phyloP scores from a whole-genome alignment of 2,797 vertebrate genomes.

The Sternarchorhynchus goeldii region DNA sequence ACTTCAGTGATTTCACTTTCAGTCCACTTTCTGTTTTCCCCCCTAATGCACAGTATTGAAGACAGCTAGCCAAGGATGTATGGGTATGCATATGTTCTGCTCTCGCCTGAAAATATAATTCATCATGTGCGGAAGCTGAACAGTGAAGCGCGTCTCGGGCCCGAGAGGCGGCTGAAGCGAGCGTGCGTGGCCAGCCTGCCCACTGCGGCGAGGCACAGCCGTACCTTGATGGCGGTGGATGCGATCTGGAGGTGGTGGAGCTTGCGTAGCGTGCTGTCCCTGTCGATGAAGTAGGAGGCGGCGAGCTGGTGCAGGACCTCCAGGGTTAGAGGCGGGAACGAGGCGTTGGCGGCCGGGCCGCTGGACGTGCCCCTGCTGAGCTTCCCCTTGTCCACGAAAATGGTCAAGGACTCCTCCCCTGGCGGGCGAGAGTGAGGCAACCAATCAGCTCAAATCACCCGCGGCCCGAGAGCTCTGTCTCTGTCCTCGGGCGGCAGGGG shows the following conservation, averaged over 20 bases:
- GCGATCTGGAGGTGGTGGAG: conserved; percentile 97
- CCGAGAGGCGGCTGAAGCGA: neutral
- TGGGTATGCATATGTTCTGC: conserved; percentile 6
- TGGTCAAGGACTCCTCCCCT: conserved; percentile 97
- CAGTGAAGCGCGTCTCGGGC: neutral
- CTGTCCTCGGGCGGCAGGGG: conserved; percentile 13
- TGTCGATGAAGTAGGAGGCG: conserved; percentile 96
- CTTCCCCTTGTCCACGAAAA: conserved; percentile 98
- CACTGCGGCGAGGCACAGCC: neutral
- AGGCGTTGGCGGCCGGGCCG: conserved; percentile 76
- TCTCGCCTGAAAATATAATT: conserved; percentile 19
- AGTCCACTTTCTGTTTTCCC: too few relatives aligned
- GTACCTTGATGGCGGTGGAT: conserved; percentile 92
- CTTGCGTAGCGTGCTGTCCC: conserved; percentile 89
- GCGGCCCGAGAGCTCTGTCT: conserved; percentile 29
- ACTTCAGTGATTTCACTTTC: neutral
- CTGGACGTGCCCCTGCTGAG: conserved; percentile 79
- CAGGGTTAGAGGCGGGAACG: conserved; percentile 78
- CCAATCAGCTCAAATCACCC: conserved; percentile 45
- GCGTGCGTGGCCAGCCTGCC: too few relatives aligned
- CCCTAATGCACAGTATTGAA: neutral
- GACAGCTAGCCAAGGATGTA: neutral
- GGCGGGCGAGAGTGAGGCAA: conserved; percentile 54
- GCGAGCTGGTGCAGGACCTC: conserved; percentile 94
- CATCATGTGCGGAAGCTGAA: neutral